phyloP scores from a whole-genome alignment of 2,797 vertebrate genomes.

The Hybognathus amarus region DNA sequence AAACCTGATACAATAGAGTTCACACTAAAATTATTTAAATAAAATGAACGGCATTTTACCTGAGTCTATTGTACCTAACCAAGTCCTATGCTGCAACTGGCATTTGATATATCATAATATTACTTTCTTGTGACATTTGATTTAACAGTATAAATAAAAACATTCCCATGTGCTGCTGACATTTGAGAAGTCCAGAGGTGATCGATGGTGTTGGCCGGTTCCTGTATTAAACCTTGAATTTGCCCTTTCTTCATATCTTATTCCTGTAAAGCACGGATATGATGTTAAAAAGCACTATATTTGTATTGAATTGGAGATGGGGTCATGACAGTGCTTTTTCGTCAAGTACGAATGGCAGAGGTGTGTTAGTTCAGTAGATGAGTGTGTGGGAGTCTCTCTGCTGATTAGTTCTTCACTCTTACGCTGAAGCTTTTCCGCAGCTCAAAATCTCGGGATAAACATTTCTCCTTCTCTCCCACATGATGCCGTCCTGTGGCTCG shows the following conservation, averaged over 20 bases:
- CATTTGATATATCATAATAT: neutral
- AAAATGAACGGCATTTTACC: neutral
- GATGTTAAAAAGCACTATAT: conserved; percentile 10
- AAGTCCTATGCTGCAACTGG: neutral
- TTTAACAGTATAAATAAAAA: conserved; percentile 3
- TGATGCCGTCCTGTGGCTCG: conserved; percentile 7
- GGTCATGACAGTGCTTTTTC: neutral
- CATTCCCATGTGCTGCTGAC: conserved; percentile 18
- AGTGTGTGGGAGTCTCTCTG: conserved; percentile 22
- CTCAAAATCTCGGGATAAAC: neutral
- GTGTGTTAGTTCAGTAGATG: conserved; percentile 6
- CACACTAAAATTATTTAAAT: too few species aligned
- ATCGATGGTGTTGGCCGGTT: neutral
- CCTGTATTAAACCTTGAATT: conserved; percentile 28
- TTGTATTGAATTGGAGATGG: neutral
- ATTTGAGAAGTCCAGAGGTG: conserved; percentile 37
- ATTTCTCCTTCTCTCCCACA: neutral
- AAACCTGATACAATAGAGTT: too few species aligned
- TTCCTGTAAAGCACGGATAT: neutral
- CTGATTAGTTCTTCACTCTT: conserved; percentile 18
- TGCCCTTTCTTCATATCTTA: conserved; percentile 15
- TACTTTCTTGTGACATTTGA: conserved; percentile 15
- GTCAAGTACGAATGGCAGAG: neutral
- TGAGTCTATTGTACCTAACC: neutral
- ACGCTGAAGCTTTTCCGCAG: neutral